Base-by-base conservation (phyloP, 2,888 invertebrate species). In the Alviniconcha strummeri region DNA sequence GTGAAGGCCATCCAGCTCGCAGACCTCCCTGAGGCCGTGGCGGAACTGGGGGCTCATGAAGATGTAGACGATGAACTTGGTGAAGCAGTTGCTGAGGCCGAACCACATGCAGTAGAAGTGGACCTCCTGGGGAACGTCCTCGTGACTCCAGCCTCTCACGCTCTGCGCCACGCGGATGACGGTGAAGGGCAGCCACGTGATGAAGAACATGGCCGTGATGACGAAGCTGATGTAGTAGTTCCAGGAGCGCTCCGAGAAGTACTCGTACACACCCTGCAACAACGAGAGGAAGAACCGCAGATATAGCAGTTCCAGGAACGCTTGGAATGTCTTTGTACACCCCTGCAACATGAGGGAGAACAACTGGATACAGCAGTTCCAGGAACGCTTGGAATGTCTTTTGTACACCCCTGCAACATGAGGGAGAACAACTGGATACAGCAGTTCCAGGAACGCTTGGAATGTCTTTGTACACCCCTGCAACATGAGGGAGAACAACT, bases 51-150 rank as follows among this genome's bases (percentile, higher is more conserved):
- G 97, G 94, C 98, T 98, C 94, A 98, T 95, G 86, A 97, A 96
- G 89, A 97, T 95, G 93, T 98, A 96, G 90, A 99, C 97, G 87
- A 99, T 95, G 88, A 98, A 96, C 94, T 99, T 99, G 97, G 98
- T 98, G 94, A 98, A 97, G 80, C 98, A 98, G 94, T 98, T 98
- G 89, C 97, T 95, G 90, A 99, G 96, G 79, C 98, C 99, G 90
- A 99, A 95, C 99, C 99, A 99, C 83, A 98, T 97, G 88, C 98
- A 96, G 87, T 96, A 96, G 93, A 98, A 98, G 94, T 98, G 97
- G 88, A 98, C 95, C 96, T 75, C 57, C 15, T 7, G 11, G 54
- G 83, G 80, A 17, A 83, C 60, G 17, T 82, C 69, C 0, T 60
- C 74, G 76, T 57, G 67, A 7, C 19, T 57, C 57, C 36, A 81